phyloP scores from a whole-genome alignment of 35 echinoderm and acorn worm species.

The Apostichopus parvimensis region DNA sequence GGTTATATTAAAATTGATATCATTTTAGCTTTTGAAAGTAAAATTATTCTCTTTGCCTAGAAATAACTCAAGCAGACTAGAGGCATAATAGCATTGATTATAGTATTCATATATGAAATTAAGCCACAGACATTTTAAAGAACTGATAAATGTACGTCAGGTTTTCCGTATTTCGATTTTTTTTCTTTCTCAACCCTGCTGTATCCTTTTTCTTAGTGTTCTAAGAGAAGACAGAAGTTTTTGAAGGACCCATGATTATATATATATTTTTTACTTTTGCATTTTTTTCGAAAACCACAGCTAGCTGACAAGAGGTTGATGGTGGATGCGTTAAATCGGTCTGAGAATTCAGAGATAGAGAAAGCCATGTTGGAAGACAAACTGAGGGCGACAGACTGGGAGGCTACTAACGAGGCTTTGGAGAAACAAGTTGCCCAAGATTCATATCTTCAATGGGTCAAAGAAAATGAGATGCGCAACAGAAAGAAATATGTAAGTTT shows the following conservation, averaged over 20 bases:
- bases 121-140: too few relatives aligned
- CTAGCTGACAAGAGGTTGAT: conserved; percentile 87
- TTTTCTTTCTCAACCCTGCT: too few relatives aligned
- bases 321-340: conserved; percentile 76
- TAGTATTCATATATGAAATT: too few relatives aligned
- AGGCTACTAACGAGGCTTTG: conserved; percentile 94
- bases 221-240: too few relatives aligned
- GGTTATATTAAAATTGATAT: not conserved
- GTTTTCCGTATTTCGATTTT: too few relatives aligned
- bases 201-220: too few relatives aligned
- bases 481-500: conserved; percentile 80
- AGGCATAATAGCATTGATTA: too few relatives aligned
- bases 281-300: conserved; percentile 21
- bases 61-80: too few relatives aligned
- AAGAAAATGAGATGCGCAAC: conserved; percentile 92
- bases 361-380: conserved; percentile 96
- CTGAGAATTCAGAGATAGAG: conserved; percentile 86
- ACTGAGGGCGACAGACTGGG: conserved; percentile 94
- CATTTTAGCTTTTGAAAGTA: not conserved
- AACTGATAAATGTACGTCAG: too few relatives aligned
- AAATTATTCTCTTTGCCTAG: not conserved
- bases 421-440: conserved; percentile 95
- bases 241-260: too few relatives aligned
- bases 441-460: conserved; percentile 93
- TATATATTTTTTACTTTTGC: not conserved